These are phyloP conservation scores for Daubentonia madagascariensis DNA, from an alignment of 2,113 vertebrate genomes.

Conservation along the genomic window DNA sequence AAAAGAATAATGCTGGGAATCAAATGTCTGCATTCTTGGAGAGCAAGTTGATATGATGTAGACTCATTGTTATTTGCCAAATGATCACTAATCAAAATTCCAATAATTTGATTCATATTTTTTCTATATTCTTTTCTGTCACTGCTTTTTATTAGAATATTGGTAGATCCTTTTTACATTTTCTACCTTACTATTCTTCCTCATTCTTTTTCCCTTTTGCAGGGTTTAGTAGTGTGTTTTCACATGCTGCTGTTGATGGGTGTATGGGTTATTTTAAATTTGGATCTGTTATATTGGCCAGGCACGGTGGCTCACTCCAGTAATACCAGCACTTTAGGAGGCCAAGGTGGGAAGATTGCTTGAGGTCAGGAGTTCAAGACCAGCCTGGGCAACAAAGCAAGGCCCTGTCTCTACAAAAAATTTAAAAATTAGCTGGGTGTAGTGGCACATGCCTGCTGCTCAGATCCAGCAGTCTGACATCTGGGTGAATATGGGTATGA, in stretches of 20 bases:
- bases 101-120: not conserved
- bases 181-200: not conserved
- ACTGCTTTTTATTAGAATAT: not conserved
- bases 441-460: constrained; percentile 83
- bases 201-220: not conserved
- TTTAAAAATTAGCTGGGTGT: no score
- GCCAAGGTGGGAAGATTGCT: no score
- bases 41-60: constrained; percentile 45
- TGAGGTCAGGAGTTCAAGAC: no score
- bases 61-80: not conserved
- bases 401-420: no score
- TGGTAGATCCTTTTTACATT: not conserved
- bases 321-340: no score
- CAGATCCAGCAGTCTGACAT: constrained; percentile 97
- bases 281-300: no score
- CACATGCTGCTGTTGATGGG: no score
- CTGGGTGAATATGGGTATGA: constrained; percentile 99
- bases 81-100: not conserved
- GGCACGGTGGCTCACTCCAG: no score
- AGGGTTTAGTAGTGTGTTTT: not conserved
- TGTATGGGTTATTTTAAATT: no score
- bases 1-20: not conserved
- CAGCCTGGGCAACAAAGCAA: no score
- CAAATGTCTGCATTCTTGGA: not conserved
- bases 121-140: not conserved